Evolutionary conservation across 1,140 invertebrate genomes (phyloP).

Genomic region (Pollicipes pollicipes): DNA sequence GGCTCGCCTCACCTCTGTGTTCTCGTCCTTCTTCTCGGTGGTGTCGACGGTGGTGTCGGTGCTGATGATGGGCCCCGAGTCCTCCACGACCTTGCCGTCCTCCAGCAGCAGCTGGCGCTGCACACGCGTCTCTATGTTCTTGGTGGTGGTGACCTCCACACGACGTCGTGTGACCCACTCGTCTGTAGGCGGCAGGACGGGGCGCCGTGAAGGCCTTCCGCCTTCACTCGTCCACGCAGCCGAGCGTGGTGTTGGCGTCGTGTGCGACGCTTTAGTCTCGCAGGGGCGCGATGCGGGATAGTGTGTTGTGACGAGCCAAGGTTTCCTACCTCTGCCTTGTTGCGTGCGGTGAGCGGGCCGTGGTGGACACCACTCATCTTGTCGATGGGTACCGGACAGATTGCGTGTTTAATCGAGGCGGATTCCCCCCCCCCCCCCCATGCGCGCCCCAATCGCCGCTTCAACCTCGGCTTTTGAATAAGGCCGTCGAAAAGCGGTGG

Average conservation of each 20-base stretch:
- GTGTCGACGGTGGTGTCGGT: slow-evolving; percentile 76
- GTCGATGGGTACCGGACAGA: too few relatives aligned
- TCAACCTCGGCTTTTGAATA: too few relatives aligned
- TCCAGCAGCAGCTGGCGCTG: slow-evolving; percentile 24
- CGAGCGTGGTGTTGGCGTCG: background rate
- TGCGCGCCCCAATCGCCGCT: too few relatives aligned
- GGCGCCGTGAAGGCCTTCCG: too few relatives aligned
- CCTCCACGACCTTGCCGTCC: slow-evolving; percentile 71
- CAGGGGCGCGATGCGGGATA: too few relatives aligned
- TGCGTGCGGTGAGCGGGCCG: too few relatives aligned
- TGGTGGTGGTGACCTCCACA: background rate
- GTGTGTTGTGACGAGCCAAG: too few relatives aligned
- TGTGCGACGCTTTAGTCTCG: background rate
- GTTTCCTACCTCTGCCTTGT: too few relatives aligned
- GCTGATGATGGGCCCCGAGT: slow-evolving; percentile 70
- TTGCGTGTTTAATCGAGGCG: too few relatives aligned
- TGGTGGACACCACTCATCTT: too few relatives aligned
- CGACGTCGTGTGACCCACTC: background rate
- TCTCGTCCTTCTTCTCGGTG: slow-evolving; percentile 56
- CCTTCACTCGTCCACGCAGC: background rate
- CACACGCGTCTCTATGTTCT: slow-evolving; percentile 2
- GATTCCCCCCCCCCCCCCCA: too few relatives aligned
- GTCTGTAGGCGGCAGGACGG: background rate
- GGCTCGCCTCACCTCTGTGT: slow-evolving; percentile 15
- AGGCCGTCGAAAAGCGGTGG: too few relatives aligned